phyloP scores from a whole-genome alignment of 2,113 vertebrate species.

The Phylloscopus trochiloides region DNA sequence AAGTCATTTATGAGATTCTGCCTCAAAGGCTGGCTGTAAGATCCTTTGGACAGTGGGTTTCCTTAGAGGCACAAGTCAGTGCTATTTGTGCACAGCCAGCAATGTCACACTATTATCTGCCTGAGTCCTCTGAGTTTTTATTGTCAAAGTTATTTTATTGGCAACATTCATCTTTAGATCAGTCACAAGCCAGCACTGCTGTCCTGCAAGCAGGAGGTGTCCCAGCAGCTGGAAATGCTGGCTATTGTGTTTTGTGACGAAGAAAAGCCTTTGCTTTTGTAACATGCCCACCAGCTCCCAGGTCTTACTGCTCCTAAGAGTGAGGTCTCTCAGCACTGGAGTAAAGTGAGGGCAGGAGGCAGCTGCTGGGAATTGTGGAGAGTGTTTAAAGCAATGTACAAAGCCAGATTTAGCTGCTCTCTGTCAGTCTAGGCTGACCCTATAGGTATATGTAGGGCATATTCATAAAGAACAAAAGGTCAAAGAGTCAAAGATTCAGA shows the following conservation, averaged over 20 bases:
- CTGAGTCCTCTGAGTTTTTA: background rate
- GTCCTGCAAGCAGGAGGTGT: background rate
- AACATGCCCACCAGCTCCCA: background rate
- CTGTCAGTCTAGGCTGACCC: background rate
- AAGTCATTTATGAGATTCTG: background rate
- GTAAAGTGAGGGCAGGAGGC: background rate
- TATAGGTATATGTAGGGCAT: conserved; percentile 26
- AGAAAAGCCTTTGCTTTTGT: background rate
- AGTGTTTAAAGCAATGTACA: background rate
- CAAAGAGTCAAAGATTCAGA: conserved; percentile 46
- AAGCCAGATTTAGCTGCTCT: conserved; percentile 27
- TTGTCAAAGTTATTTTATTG: background rate
- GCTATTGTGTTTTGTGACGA: background rate
- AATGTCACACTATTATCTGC: background rate
- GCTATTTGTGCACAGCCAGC: background rate
- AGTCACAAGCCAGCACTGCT: background rate
- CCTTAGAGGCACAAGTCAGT: background rate
- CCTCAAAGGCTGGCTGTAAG: background rate
- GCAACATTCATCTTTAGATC: background rate
- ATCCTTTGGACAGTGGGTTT: background rate
- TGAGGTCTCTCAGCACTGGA: background rate
- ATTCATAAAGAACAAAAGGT: conserved; percentile 51
- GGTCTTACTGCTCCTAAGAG: background rate
- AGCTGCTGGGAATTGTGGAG: background rate
- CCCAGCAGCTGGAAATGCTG: background rate